A percentile compares a stretch with the other conserved stretches of the same genome.
Evolutionary conservation across 2,797 vertebrate genomes (phyloP).

Genomic region (Anguilla pacifica): DNA sequence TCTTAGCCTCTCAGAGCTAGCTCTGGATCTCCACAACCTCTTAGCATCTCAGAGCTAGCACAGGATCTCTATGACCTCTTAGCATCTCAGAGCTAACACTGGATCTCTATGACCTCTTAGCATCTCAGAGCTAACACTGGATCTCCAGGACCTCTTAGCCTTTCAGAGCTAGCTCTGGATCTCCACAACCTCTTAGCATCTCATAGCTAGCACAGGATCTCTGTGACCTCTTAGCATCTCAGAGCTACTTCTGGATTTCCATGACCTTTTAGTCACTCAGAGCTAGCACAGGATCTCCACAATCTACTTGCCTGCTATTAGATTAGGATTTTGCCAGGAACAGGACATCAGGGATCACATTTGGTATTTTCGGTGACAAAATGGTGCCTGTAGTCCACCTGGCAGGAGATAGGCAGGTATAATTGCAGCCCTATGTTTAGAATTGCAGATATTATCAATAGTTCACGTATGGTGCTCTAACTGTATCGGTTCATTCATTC

Average conservation of each 20-base stretch:
- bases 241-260: not conserved
- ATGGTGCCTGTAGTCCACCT: not conserved
- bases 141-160: not conserved
- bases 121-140: not conserved
- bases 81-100: not conserved
- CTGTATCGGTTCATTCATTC: not conserved
- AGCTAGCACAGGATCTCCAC: not conserved
- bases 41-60: not conserved
- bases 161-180: not conserved
- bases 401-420: not conserved
- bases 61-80: not conserved
- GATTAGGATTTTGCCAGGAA: not conserved
- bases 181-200: not conserved
- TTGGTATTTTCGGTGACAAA: not conserved
- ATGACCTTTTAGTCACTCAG: not conserved
- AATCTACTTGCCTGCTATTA: not conserved
- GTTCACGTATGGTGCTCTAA: not conserved
- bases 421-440: not conserved
- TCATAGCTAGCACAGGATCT: not conserved
- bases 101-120: not conserved
- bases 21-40: not conserved
- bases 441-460: not conserved
- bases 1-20: not conserved
- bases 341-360: not conserved
- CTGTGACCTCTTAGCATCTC: not conserved